Evolutionary conservation across 2,888 invertebrate genomes (phyloP), one percentile per base, ranked within the genome.

Genomic region (Metalampra italica): DNA sequence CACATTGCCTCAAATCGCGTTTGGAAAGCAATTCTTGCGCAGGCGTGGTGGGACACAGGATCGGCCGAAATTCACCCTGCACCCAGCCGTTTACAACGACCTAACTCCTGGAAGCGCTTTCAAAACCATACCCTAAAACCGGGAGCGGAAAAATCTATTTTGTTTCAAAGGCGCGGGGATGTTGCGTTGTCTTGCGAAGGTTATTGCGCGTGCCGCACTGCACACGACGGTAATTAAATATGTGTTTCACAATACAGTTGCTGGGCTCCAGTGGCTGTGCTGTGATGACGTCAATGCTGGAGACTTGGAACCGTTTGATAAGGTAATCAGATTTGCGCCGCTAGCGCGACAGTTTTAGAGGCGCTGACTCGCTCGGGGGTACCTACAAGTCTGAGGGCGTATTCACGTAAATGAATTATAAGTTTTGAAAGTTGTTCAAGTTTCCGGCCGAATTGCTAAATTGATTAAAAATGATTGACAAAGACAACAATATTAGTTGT

Each of bases 211-310:
- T 92, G 78, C 86, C 88, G 88, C 88, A 89, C 88, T 89, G 88
- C 89, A 88, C 85, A 89, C 86, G 86, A 76, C 77, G 75, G 80
- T 87, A 85, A 87, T 87, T 86, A 86, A 86, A 87, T 87, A 86
- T 83, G 83, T 86, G 83, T 86, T 86, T 86, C 82, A 88, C 85
- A 87, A 86, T 86, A 83, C 78, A 75, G 65, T 72, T 67, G 43
- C 49, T 32, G 72, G 22, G 72, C 69, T 71, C 70, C 71, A 62
- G 82, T 69, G 77, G 82, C 82, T 86, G 86, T 81, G 69, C 66
- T 68, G 65, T 71, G 68, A 78, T 84, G 88, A 89, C 87, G 88
- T 87, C 88, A 88, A 78, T 78, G 74, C 70, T 34, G 12, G 14
- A 22, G 29, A 11, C 68, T n/a, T n/a, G 38, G 34, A 13, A 32